Evolutionary conservation across 2,888 invertebrate genomes (phyloP).

Genomic region (Dermolepida albohirtum): DNA sequence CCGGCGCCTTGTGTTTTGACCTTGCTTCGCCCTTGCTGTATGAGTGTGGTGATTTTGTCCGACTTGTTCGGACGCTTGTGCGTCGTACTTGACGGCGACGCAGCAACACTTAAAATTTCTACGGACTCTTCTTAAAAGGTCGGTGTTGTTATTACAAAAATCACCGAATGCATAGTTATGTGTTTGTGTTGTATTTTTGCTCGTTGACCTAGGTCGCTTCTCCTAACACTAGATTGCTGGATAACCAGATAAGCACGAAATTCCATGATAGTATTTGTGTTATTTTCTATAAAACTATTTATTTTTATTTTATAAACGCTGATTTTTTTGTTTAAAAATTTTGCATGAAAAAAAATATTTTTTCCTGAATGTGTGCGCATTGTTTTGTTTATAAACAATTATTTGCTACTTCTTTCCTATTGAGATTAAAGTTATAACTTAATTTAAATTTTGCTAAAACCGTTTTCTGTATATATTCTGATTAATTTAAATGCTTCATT

Average conservation of each 20-base stretch:
- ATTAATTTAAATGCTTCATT: no score
- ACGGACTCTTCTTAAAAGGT: conserved; percentile 36
- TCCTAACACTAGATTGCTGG: conserved; percentile 9
- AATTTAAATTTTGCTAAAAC: no score
- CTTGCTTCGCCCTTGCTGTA: conserved; percentile 64
- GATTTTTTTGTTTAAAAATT: no score
- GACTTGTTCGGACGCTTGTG: conserved; percentile 54
- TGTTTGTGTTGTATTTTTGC: conserved; percentile 19
- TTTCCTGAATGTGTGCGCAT: no score
- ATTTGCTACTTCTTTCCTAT: no score
- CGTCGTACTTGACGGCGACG: conserved; percentile 47
- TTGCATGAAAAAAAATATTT: neutral
- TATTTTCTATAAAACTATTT: conserved; percentile 6
- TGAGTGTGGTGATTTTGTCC: conserved; percentile 59
- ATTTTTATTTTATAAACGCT: neutral
- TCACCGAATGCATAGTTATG: conserved; percentile 7
- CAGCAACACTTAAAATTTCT: conserved; percentile 44
- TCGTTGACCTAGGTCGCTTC: conserved; percentile 40
- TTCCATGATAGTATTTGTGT: conserved; percentile 3
- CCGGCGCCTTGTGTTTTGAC: conserved; percentile 62
- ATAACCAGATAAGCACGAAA: conserved; percentile 24
- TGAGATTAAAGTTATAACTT: no score
- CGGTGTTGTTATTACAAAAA: conserved; percentile 10
- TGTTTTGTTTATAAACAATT: no score
- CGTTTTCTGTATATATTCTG: no score